Percentiles rank a stretch among this genome's conserved stretches.
Conservation (phyloP, 1,140 invertebrate genomes). For the Uloborus diversus region DNA sequence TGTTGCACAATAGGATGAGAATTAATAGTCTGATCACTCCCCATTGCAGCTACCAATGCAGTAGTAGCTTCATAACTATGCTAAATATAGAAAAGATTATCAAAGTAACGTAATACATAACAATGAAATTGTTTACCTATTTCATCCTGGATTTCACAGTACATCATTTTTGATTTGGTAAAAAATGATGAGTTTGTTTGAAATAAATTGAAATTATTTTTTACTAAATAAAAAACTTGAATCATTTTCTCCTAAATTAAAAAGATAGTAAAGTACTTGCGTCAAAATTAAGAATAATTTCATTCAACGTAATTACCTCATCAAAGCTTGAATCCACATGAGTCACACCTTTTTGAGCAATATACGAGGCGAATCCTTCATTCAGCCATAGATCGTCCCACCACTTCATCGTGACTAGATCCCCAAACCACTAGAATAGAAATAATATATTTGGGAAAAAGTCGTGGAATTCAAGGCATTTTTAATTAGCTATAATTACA, state of each 20-base stretch:
- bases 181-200: neutral
- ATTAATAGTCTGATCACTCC: slow-evolving; percentile 79
- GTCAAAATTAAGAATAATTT: neutral
- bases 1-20: slow-evolving; percentile 87
- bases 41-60: slow-evolving; percentile 71
- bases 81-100: neutral
- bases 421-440: slow-evolving; percentile 75
- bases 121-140: neutral
- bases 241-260: neutral
- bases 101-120: neutral
- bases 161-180: neutral
- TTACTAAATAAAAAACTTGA: neutral
- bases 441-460: no score
- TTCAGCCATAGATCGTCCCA: slow-evolving; percentile 94
- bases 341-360: slow-evolving; percentile 80
- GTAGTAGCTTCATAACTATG: neutral
- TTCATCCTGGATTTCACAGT: neutral
- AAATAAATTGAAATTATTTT: neutral
- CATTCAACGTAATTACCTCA: slow-evolving; percentile 66
- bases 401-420: slow-evolving; percentile 81
- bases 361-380: slow-evolving; percentile 88
- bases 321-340: slow-evolving; percentile 80
- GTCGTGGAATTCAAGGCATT: no score
- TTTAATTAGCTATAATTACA: no score
- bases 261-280: neutral